A percentile compares a stretch with the other conserved stretches of the same genome.
Conservation (phyloP, 1,140 invertebrate genomes). For the Cylas formicarius region DNA sequence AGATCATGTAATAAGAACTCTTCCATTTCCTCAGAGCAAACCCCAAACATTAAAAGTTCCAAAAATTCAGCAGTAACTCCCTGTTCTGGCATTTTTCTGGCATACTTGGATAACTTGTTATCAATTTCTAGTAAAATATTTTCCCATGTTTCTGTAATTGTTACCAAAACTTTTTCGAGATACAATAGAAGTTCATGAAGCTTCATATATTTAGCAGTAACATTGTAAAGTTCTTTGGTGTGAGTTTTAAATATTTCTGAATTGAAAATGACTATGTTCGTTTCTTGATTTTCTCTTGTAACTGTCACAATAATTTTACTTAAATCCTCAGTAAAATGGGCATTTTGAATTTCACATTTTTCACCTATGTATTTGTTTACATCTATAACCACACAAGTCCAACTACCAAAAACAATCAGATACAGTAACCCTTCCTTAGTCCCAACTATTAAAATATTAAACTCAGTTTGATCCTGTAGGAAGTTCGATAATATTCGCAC, state of each 20-base stretch:
- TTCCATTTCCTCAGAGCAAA: conserved; percentile 71
- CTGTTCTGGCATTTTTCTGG: conserved; percentile 67
- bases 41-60: conserved; percentile 83
- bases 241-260: conserved; percentile 60
- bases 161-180: conserved; percentile 66
- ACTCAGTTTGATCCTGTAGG: conserved; percentile 57
- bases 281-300: conserved; percentile 44
- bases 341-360: conserved; percentile 52
- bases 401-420: conserved; percentile 77
- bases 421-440: conserved; percentile 64
- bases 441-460: conserved; percentile 74
- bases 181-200: conserved; percentile 59
- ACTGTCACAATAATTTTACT: conserved; percentile 52
- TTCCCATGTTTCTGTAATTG: conserved; percentile 91
- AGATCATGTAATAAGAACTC: conserved; percentile 76
- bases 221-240: conserved; percentile 58
- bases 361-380: conserved; percentile 50
- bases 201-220: conserved; percentile 66
- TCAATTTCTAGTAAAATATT: conserved; percentile 92
- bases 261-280: conserved; percentile 54
- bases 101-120: conserved; percentile 83
- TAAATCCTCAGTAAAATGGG: conserved; percentile 54
- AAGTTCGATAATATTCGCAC: conserved; percentile 52
- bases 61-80: conserved; percentile 85
- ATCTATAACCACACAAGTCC: conserved; percentile 66